These are phyloP conservation scores for Tenodera sinensis DNA, from an alignment of 2,888 invertebrate genomes.

Conservation along the genomic window DNA sequence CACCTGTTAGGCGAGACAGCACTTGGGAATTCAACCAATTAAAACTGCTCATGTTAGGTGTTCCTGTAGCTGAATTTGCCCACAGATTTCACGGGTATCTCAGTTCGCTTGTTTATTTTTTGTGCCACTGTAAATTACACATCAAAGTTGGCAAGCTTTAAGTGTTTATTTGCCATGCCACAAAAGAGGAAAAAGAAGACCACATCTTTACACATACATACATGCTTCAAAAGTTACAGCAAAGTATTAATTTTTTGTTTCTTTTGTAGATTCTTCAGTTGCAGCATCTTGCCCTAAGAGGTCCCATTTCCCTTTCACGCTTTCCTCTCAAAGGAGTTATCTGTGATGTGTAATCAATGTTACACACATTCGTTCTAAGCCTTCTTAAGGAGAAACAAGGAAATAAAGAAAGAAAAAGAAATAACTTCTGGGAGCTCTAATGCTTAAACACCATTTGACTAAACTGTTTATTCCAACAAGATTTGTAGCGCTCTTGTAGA, in stretches of 20 bases:
- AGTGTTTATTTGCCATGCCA: not conserved
- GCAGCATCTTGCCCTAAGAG: not conserved
- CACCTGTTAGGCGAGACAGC: not conserved
- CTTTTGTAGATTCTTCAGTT: not conserved
- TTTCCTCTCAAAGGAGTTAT: too few relatives aligned
- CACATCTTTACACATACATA: not conserved
- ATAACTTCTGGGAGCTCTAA: too few relatives aligned
- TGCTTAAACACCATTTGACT: too few relatives aligned
- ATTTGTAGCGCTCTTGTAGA: too few relatives aligned
- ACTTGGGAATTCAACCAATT: conserved; percentile 15
- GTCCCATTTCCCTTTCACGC: not conserved
- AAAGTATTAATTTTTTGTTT: not conserved
- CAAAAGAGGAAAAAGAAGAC: not conserved
- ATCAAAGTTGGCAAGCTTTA: not conserved
- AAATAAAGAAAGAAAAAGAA: too few relatives aligned
- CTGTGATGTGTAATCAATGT: too few relatives aligned
- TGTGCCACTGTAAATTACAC: not conserved
- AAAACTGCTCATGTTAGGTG: not conserved
- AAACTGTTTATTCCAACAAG: too few relatives aligned
- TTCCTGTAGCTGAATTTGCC: not conserved
- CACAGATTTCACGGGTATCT: not conserved
- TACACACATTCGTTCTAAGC: too few relatives aligned
- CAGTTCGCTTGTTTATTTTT: not conserved
- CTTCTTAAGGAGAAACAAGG: too few relatives aligned
- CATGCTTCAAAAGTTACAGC: not conserved